phyloP scores from a whole-genome alignment of 2,113 vertebrate species.

The Gobio gobio region DNA sequence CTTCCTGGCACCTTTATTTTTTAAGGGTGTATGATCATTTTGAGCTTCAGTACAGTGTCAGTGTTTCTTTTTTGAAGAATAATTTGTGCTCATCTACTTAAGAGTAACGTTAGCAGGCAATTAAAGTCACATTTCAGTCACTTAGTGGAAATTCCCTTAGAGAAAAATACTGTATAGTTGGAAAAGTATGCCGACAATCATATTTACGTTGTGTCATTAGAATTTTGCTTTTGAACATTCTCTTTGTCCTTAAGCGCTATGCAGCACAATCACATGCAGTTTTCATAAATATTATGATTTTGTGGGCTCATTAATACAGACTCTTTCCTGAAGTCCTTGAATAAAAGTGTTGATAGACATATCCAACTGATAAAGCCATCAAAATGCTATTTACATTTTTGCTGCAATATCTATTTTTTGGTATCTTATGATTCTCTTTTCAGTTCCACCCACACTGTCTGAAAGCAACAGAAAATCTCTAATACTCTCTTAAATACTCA shows the following conservation, averaged over 20 bases:
- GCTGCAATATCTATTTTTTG: background rate
- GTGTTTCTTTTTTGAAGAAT: too few species aligned
- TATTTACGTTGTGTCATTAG: background rate
- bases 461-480: conserved; percentile 26
- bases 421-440: background rate
- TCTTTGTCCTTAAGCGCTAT: background rate
- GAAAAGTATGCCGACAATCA: background rate
- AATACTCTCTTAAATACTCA: background rate
- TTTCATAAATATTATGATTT: background rate
- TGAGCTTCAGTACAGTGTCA: too few species aligned
- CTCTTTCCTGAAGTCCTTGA: background rate
- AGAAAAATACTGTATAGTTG: background rate
- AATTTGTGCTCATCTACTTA: background rate
- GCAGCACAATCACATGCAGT: background rate
- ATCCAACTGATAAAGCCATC: background rate
- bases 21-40: too few species aligned
- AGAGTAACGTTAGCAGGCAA: background rate
- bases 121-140: background rate
- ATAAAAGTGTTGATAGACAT: background rate
- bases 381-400: background rate
- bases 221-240: background rate
- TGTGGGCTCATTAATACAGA: background rate
- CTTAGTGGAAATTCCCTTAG: background rate
- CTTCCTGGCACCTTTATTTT: too few species aligned
- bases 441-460: background rate